phyloP scores from a whole-genome alignment of 2,888 invertebrate species.

The Autographa gamma region DNA sequence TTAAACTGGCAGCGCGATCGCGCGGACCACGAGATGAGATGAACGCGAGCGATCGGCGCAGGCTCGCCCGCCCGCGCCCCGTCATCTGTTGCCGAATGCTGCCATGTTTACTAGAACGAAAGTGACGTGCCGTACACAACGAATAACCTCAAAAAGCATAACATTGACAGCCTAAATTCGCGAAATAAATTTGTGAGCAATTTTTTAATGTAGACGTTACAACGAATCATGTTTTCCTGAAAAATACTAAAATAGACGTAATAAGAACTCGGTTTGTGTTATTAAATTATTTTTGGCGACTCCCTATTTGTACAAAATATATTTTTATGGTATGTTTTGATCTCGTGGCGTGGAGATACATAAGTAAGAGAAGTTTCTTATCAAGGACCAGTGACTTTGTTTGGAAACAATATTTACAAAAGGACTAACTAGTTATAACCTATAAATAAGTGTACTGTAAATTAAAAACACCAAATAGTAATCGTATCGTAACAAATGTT shows the following conservation, averaged over 20 bases:
- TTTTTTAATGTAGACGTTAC: slow-evolving; percentile 70
- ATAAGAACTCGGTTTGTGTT: slow-evolving; percentile 51
- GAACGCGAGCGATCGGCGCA: slow-evolving; percentile 81
- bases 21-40: slow-evolving; percentile 80
- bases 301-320: slow-evolving; percentile 45
- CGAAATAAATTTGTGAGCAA: slow-evolving; percentile 63
- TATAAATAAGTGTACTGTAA: slow-evolving; percentile 49
- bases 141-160: slow-evolving; percentile 84
- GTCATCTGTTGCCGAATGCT: slow-evolving; percentile 87
- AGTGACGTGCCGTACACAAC: slow-evolving; percentile 86
- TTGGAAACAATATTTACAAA: slow-evolving; percentile 45
- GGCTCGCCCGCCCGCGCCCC: slow-evolving; percentile 84
- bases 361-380: slow-evolving; percentile 47
- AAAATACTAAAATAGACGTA: slow-evolving; percentile 51
- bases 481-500: slow-evolving; percentile 54
- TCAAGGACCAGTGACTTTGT: slow-evolving; percentile 47
- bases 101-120: slow-evolving; percentile 87
- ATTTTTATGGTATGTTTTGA: slow-evolving; percentile 53
- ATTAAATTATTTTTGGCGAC: slow-evolving; percentile 36
- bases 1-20: slow-evolving; percentile 74
- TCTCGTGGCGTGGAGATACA: slow-evolving; percentile 49
- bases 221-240: slow-evolving; percentile 75
- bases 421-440: slow-evolving; percentile 38
- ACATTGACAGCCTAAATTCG: slow-evolving; percentile 71
- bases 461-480: slow-evolving; percentile 56